Percentiles rank a stretch among this genome's conserved stretches.
Conservation (phyloP, 35 echinoderm and acorn worm genomes). For the Heliocidaris tuberculata region DNA sequence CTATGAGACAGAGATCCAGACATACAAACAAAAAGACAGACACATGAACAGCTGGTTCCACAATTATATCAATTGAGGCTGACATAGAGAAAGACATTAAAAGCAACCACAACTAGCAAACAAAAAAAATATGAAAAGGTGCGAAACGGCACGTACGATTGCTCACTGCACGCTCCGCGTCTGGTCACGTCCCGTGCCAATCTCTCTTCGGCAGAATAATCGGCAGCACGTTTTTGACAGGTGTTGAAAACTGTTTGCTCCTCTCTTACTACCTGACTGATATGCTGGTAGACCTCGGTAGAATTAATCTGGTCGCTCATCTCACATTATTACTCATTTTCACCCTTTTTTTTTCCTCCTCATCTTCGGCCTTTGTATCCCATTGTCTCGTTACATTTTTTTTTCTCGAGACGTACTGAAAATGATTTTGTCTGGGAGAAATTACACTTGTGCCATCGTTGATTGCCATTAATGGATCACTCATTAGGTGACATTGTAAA, state of each 20-base stretch:
- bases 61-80: not conserved
- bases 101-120: not conserved
- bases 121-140: not conserved
- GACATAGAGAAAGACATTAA: not conserved
- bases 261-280: not conserved
- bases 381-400: not conserved
- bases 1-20: not conserved
- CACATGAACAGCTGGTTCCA: not conserved
- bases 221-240: slow-evolving; percentile 8
- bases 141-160: not conserved
- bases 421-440: not conserved
- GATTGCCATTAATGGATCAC: not conserved
- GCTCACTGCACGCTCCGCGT: not conserved
- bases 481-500: not conserved
- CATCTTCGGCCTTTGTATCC: not conserved
- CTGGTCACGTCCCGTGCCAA: not conserved
- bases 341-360: not conserved
- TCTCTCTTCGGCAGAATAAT: not conserved
- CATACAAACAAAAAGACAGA: not conserved
- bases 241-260: not conserved
- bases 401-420: not conserved
- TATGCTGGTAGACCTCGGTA: not conserved
- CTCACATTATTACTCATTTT: not conserved
- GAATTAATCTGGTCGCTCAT: not conserved
- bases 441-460: not conserved